These are phyloP conservation scores for Geotrypetes seraphini DNA, from an alignment of 2,797 vertebrate genomes.

Conservation along the genomic window DNA sequence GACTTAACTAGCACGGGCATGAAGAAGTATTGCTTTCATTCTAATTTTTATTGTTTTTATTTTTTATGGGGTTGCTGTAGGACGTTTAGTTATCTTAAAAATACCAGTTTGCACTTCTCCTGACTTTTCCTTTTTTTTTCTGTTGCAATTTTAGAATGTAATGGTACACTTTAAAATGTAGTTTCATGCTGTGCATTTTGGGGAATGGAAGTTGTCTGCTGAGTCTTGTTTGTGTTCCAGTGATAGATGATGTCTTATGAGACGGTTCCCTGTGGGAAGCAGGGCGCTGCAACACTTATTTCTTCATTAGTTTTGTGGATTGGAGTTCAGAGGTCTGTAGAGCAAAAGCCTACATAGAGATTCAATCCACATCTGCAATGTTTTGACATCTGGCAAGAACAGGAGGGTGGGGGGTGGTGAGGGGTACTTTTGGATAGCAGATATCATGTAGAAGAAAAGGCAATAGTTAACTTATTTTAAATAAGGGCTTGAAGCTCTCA, in stretches of 20 bases:
- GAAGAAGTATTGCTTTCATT: too few species aligned
- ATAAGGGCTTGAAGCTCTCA: neutral
- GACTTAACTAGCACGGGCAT: too few species aligned
- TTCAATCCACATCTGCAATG: slow-evolving; percentile 64
- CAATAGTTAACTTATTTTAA: too few species aligned
- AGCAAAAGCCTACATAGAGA: slow-evolving; percentile 8
- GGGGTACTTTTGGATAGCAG: neutral
- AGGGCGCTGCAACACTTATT: slow-evolving; percentile 59
- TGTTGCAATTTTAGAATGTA: too few species aligned
- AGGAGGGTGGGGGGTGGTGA: neutral
- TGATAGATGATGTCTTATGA: slow-evolving; percentile 38
- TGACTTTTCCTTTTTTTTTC: neutral
- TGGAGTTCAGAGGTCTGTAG: slow-evolving; percentile 54
- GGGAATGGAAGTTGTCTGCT: neutral
- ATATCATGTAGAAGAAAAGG: neutral
- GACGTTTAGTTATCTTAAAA: too few species aligned
- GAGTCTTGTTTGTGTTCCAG: neutral
- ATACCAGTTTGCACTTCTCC: too few species aligned
- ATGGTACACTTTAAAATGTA: too few species aligned
- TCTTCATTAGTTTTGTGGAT: slow-evolving; percentile 69
- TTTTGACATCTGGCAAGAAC: slow-evolving; percentile 51
- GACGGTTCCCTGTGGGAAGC: slow-evolving; percentile 48
- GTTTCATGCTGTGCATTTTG: neutral
- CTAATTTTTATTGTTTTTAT: too few species aligned
- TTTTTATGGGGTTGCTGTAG: too few species aligned